Evolutionary conservation across 2,113 vertebrate genomes (phyloP).

Genomic region (Ranitomeya imitator): DNA sequence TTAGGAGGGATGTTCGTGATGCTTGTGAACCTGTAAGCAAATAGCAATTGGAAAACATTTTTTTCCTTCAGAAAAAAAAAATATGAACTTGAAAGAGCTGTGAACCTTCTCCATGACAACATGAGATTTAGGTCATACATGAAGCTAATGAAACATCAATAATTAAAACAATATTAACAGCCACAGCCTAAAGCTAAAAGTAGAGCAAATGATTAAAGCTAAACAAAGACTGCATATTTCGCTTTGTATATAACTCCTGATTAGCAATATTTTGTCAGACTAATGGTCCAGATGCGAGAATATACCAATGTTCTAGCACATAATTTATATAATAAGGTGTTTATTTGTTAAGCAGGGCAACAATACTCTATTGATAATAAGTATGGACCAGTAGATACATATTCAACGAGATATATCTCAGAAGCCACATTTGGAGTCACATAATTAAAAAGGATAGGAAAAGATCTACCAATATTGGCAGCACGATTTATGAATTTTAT

Average conservation of each 20-base stretch:
- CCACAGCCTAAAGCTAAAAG: background rate
- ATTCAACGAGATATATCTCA: too few relatives aligned
- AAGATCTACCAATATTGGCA: too few relatives aligned
- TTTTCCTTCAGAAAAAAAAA: too few relatives aligned
- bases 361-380: background rate
- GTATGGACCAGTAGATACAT: background rate
- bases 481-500: too few relatives aligned
- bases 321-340: background rate
- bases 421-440: too few relatives aligned
- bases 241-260: slow-evolving; percentile 1
- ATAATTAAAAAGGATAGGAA: too few relatives aligned
- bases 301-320: background rate
- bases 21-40: background rate
- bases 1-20: too few relatives aligned
- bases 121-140: background rate
- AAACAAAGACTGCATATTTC: background rate
- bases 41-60: background rate
- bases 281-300: background rate
- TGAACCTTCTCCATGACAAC: background rate
- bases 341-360: background rate
- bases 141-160: background rate
- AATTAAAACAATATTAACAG: slow-evolving; percentile 32
- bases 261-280: background rate
- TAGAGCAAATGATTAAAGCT: background rate
- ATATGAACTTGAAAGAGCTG: background rate